Base-by-base conservation (phyloP, 2,113 vertebrate species). In the Ifrita kowaldi region DNA sequence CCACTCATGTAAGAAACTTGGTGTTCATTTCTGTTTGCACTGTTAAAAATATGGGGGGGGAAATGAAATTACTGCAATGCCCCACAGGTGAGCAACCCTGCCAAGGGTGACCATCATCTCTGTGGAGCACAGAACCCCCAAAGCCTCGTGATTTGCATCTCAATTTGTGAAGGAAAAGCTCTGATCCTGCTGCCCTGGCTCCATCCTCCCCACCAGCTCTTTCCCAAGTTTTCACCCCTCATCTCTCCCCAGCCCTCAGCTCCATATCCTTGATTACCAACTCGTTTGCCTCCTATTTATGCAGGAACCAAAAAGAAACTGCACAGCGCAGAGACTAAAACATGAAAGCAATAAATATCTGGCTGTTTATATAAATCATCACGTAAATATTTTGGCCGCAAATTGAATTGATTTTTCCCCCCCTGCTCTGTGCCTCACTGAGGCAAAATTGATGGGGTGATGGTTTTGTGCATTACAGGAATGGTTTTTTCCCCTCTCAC, bases 321-420 rank as follows among this genome's bases (percentile, higher is more conserved):
- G n/a, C 71, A 21, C 28, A 59, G 71, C 84, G 14, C 37, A 28
- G 68, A 32, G 16, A 65, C 70, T 71, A 30, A 80, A 82, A 50
- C 26, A 77, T 47, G 44, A 77, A 74, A 80, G 71, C 59, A 35
- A 76, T 93, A 82, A 78, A 62, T 84, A 89, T 32, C 37, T 82
- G 64, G 47, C 5, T 70, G 35, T 62, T 91, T 78, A 49, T 42
- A 87, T 33, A 94, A 91, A 65, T 76, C 59, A 22, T 33, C 57
- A 44, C n/a, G 22, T 53, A 56, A 95, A 75, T 69, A 84, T 93
- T 93, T 77, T 70, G 89, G 73, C 73, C 28, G 42, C 56, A 56
- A 56, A 53, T 59, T 21, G 75, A 52, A 95, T 50, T 55, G 89
- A 93, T 56, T 80, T 59, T 27, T 24, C 19, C 1, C 3, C 33